Evolutionary conservation across 2,113 vertebrate genomes (phyloP).

Genomic region (Aspidoscelis tigris): DNA sequence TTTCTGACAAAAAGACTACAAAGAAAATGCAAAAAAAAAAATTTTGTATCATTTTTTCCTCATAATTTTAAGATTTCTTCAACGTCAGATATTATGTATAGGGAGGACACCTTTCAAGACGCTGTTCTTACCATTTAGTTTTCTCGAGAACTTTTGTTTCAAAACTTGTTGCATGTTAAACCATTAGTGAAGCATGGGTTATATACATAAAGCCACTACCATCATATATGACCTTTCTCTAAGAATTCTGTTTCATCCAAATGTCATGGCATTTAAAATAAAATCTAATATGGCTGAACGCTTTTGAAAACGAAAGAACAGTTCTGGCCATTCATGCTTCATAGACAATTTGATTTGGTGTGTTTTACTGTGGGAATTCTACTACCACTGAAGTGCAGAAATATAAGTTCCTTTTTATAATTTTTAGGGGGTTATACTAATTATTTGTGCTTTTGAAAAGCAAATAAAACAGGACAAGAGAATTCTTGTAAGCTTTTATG

Average conservation of each 20-base stretch:
- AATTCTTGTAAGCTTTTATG: conserved; percentile 22
- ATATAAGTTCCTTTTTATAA: not conserved
- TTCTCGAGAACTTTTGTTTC: conserved; percentile 22
- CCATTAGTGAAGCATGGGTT: not conserved
- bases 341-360: conserved; percentile 4
- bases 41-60: not conserved
- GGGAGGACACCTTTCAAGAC: not conserved
- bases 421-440: conserved; percentile 6
- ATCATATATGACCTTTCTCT: not conserved
- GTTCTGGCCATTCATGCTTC: conserved; percentile 4
- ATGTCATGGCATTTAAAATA: not conserved
- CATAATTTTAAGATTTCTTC: conserved; percentile 5
- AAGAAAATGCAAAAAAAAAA: not conserved
- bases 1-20: conserved; percentile 7
- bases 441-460: conserved; percentile 7
- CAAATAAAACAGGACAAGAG: conserved; percentile 37
- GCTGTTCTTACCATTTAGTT: not conserved
- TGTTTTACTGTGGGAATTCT: conserved; percentile 6
- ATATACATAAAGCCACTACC: not conserved
- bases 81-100: not conserved
- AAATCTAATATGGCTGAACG: not conserved
- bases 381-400: conserved; percentile 31
- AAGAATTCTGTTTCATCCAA: not conserved
- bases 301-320: not conserved
- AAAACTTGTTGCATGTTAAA: not conserved